These are phyloP conservation scores for Caenorhabditis wallacei DNA, from an alignment of 2,888 invertebrate species.

Conservation along the genomic window DNA sequence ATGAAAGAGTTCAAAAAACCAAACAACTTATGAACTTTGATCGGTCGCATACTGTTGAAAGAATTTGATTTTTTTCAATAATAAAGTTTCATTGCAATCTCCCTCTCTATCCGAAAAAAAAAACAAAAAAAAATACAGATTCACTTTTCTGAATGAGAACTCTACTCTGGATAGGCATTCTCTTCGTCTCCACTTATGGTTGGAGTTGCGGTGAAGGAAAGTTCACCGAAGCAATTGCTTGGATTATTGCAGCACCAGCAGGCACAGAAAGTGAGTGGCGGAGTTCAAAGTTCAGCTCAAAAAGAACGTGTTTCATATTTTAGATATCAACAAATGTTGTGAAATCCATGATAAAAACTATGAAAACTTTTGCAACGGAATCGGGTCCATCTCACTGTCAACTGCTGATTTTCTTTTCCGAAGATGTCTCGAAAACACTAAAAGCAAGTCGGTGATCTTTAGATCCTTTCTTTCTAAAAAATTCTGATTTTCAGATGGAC, in stretches of 20 bases:
- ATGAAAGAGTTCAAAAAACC: too few relatives aligned
- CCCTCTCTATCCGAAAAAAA: too few relatives aligned
- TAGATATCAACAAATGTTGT: slow-evolving; percentile 37
- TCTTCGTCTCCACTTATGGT: background rate
- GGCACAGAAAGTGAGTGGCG: slow-evolving; percentile 4
- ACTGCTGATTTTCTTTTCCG: slow-evolving; percentile 17
- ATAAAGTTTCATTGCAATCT: too few relatives aligned
- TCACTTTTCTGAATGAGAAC: background rate
- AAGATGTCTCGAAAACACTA: slow-evolving; percentile 10
- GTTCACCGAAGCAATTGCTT: background rate
- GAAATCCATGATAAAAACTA: slow-evolving; percentile 25
- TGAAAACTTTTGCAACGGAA: slow-evolving; percentile 17
- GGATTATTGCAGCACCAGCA: background rate
- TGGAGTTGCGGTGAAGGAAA: slow-evolving; percentile 33
- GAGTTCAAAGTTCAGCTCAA: too few relatives aligned
- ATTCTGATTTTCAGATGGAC: slow-evolving; percentile 21
- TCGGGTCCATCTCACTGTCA: background rate
- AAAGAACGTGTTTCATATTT: background rate
- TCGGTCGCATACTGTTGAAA: too few relatives aligned
- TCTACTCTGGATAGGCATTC: background rate
- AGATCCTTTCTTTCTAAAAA: background rate
- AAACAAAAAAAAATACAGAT: too few relatives aligned
- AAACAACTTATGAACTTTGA: too few relatives aligned
- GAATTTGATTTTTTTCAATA: too few relatives aligned
- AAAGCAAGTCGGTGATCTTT: background rate